Evolutionary conservation across 2,888 invertebrate species (phyloP).

Genomic region (Drosophila demipolita): DNA sequence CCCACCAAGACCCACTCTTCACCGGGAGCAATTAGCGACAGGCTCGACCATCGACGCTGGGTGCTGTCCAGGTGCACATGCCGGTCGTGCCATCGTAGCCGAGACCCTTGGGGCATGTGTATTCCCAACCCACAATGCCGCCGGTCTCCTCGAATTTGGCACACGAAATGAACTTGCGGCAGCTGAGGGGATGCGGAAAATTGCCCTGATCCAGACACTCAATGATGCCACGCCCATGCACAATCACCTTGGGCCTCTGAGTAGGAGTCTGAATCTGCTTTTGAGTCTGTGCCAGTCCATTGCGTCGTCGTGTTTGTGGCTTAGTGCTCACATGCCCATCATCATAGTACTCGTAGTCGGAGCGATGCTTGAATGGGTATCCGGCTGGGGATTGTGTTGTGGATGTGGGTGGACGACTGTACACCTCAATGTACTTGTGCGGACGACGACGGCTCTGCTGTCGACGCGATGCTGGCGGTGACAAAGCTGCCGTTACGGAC

Average conservation of each 20-base stretch:
- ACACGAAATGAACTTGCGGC: slow-evolving; percentile 96
- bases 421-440: slow-evolving; percentile 79
- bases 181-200: slow-evolving; percentile 95
- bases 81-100: slow-evolving; percentile 96
- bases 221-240: slow-evolving; percentile 90
- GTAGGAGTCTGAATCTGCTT: slow-evolving; percentile 62
- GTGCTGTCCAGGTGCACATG: slow-evolving; percentile 93
- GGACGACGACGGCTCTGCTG: slow-evolving; percentile 79
- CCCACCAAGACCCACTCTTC: slow-evolving; percentile 32
- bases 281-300: slow-evolving; percentile 12
- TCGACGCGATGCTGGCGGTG: slow-evolving; percentile 58
- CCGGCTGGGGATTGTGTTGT: slow-evolving; percentile 33
- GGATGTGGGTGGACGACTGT: slow-evolving; percentile 79
- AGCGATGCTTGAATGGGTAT: slow-evolving; percentile 24
- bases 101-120: slow-evolving; percentile 93
- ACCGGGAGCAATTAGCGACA: slow-evolving; percentile 87
- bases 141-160: slow-evolving; percentile 93
- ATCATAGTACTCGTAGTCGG: slow-evolving; percentile 90
- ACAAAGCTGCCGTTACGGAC: slow-evolving; percentile 35
- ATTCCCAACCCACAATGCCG: slow-evolving; percentile 93
- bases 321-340: slow-evolving; percentile 87
- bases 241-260: slow-evolving; percentile 85
- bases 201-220: slow-evolving; percentile 95
- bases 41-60: slow-evolving; percentile 88
- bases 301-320: slow-evolving; percentile 23